Evolutionary conservation across 2,797 vertebrate genomes (phyloP).

Genomic region (Yasuhikotakia modesta): DNA sequence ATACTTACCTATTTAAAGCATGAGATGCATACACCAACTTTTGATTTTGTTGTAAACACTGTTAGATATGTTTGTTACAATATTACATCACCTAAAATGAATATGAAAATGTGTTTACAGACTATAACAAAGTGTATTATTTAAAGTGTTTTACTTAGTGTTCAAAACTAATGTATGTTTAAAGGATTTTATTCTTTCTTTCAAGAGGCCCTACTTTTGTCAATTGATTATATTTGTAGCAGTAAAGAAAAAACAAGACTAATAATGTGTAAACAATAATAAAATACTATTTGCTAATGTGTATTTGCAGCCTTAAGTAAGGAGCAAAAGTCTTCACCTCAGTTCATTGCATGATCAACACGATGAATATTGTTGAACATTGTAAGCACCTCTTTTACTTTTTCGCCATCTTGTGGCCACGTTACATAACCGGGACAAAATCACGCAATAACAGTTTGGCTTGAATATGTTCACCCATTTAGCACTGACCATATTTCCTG

Average conservation of each 20-base stretch:
- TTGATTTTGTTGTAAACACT: not conserved
- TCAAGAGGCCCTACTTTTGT: no score
- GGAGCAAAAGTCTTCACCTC: not conserved
- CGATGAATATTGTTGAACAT: not conserved
- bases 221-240: no score
- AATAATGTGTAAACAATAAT: no score
- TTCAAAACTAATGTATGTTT: no score
- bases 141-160: no score
- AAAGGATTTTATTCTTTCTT: no score
- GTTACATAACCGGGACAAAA: not conserved
- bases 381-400: not conserved
- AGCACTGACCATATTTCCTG: not conserved
- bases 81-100: not conserved
- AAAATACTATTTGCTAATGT: not conserved
- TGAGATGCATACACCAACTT: not conserved
- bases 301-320: not conserved
- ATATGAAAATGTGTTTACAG: not conserved
- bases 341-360: not conserved
- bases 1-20: not conserved
- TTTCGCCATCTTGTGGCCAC: slow-evolving; percentile 40
- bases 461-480: not conserved
- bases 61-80: not conserved
- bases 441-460: not conserved
- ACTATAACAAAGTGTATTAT: no score
- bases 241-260: no score